A percentile compares a stretch with the other conserved stretches of the same genome.
phyloP scores from a whole-genome alignment of 2,113 vertebrate genomes.

The Sprattus sprattus region DNA sequence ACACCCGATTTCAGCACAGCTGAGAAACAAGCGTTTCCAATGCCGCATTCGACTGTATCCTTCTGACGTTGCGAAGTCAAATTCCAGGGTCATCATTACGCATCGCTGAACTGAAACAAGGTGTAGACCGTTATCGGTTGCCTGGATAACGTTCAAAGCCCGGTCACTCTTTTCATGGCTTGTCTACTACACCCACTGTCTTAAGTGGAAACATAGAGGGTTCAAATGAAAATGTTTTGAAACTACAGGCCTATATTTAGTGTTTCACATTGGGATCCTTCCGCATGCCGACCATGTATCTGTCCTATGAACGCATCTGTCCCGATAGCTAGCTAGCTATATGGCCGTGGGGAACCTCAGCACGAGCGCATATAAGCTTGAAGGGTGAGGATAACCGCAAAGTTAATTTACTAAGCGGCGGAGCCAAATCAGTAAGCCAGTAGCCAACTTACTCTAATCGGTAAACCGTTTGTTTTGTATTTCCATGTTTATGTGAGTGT shows the following conservation, averaged over 20 bases:
- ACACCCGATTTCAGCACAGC: not conserved
- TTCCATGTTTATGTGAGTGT: not conserved
- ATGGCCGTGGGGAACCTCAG: not conserved
- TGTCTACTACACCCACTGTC: not conserved
- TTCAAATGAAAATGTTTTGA: not conserved
- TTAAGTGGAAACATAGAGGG: not conserved
- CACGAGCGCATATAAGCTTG: not conserved
- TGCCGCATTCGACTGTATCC: not conserved
- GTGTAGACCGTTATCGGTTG: conserved; percentile 2
- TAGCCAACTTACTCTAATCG: no score
- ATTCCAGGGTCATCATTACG: conserved; percentile 14
- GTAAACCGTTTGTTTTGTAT: not conserved
- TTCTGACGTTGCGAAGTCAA: conserved; percentile 1
- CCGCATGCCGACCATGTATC: conserved; percentile 31
- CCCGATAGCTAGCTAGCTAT: conserved; percentile 12
- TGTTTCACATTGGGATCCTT: conserved; percentile 1
- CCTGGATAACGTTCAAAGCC: not conserved
- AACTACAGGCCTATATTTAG: not conserved
- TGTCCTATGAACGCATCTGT: conserved; percentile 20
- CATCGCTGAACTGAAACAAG: not conserved
- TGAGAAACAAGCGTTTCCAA: not conserved
- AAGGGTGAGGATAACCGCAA: not conserved
- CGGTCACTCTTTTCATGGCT: not conserved
- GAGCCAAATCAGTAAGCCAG: no score
- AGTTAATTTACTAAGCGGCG: not conserved